phyloP scores from a whole-genome alignment of 2,888 invertebrate genomes.

The Seladonia tumulorum region DNA sequence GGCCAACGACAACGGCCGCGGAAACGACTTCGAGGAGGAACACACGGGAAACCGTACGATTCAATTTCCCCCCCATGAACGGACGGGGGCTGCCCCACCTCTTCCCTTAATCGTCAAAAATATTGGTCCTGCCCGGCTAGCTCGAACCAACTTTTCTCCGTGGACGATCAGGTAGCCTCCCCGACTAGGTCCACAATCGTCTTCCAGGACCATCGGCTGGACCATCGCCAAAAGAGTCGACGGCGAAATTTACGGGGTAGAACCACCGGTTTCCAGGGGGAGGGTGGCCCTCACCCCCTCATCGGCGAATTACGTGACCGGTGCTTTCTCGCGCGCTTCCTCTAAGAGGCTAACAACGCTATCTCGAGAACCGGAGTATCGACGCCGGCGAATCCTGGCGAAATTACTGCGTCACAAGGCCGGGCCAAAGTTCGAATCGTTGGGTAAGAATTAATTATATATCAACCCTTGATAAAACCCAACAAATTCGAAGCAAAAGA shows the following conservation, averaged over 20 bases:
- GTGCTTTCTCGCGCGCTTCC: constrained; percentile 24
- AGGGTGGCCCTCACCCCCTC: background rate
- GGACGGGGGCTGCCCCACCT: constrained; percentile 17
- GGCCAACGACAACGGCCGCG: constrained; percentile 78
- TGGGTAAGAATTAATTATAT: no score
- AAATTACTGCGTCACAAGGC: constrained; percentile 39
- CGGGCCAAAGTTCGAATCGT: no score
- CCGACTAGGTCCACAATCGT: constrained; percentile 21
- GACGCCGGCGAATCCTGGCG: background rate
- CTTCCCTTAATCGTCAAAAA: constrained; percentile 79
- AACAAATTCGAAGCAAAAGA: no score
- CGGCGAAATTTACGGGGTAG: constrained; percentile 56
- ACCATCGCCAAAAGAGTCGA: constrained; percentile 59
- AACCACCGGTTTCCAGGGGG: background rate
- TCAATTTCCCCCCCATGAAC: constrained; percentile 72
- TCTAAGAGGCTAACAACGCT: constrained; percentile 11
- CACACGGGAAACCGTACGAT: constrained; percentile 68
- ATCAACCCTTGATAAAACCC: no score
- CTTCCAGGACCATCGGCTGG: constrained; percentile 56
- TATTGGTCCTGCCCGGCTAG: constrained; percentile 70
- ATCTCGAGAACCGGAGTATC: constrained; percentile 14
- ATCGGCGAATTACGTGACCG: constrained; percentile 66
- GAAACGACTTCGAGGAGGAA: constrained; percentile 63
- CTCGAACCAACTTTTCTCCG: constrained; percentile 40
- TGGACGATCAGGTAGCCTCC: constrained; percentile 29